phyloP scores from a whole-genome alignment of 1,140 invertebrate genomes.

The Homarus americanus region DNA sequence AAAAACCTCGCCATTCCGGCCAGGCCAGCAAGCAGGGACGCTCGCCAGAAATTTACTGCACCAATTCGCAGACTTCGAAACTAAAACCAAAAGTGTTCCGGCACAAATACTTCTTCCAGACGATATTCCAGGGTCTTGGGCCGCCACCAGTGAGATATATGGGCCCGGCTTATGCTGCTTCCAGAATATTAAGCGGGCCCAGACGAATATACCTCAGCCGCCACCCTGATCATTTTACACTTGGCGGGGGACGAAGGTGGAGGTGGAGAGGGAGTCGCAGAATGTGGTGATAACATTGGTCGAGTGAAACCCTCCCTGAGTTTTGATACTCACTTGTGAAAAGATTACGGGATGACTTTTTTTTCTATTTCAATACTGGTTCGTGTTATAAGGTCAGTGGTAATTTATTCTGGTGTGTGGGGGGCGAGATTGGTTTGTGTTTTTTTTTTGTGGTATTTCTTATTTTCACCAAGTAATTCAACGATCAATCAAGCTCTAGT shows the following conservation, averaged over 20 bases:
- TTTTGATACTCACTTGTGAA: not conserved
- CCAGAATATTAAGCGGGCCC: conserved; percentile 37
- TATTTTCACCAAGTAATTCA: no score
- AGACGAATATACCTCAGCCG: conserved; percentile 33
- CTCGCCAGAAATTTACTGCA: conserved; percentile 38
- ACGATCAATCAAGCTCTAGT: no score
- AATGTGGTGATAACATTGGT: conserved; percentile 21
- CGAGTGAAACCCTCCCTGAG: not conserved
- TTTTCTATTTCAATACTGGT: not conserved
- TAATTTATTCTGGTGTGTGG: not conserved
- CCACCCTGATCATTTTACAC: conserved; percentile 41
- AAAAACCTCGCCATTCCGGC: conserved; percentile 4
- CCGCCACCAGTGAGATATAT: conserved; percentile 44
- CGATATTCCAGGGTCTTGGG: conserved; percentile 48
- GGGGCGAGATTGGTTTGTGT: no score
- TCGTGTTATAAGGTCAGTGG: not conserved
- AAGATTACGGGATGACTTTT: not conserved
- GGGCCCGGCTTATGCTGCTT: conserved; percentile 38
- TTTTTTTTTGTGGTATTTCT: no score
- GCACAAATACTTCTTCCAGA: conserved; percentile 50
- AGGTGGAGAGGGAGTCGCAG: no score
- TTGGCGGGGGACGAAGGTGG: conserved; percentile 6
- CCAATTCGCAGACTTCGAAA: conserved; percentile 53
- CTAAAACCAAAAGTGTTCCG: conserved; percentile 27
- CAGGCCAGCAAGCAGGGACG: conserved; percentile 24